Evolutionary conservation across 2,888 invertebrate species (phyloP).

Genomic region (Serripes groenlandicus): DNA sequence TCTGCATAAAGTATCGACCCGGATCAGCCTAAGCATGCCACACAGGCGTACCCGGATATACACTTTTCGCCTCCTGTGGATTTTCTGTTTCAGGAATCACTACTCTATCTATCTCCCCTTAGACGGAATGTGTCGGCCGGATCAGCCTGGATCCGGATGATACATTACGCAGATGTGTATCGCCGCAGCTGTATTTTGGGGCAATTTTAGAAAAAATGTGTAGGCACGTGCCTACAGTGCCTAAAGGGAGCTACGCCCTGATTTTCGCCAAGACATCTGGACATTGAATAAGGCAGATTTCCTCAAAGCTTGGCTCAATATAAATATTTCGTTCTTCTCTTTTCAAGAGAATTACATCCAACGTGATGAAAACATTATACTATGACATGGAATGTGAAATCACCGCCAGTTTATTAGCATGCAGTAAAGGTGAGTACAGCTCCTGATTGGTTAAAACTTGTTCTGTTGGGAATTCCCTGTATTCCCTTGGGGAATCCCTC

Average conservation of each 20-base stretch:
- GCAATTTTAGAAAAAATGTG: not conserved
- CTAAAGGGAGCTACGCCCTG: not conserved
- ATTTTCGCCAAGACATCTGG: not conserved
- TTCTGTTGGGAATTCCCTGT: constrained; percentile 39
- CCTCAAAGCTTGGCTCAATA: not conserved
- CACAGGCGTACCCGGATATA: no score
- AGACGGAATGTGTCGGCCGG: no score
- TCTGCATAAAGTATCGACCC: no score
- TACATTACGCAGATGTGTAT: no score
- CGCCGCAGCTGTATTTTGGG: not conserved
- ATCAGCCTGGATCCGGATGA: no score
- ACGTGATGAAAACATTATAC: not conserved
- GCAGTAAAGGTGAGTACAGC: constrained; percentile 52
- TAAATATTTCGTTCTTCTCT: not conserved
- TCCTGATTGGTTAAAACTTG: constrained; percentile 54
- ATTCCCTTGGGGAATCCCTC: constrained; percentile 24
- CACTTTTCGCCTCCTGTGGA: no score
- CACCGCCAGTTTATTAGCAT: constrained; percentile 38
- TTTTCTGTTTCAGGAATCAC: no score
- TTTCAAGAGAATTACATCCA: not conserved
- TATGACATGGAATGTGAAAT: constrained; percentile 69
- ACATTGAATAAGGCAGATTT: not conserved
- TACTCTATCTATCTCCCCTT: no score
- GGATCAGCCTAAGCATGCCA: no score
- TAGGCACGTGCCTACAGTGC: not conserved